These are phyloP conservation scores for Platichthys stellatus DNA, from an alignment of 2,113 vertebrate species.

Conservation along the genomic window DNA sequence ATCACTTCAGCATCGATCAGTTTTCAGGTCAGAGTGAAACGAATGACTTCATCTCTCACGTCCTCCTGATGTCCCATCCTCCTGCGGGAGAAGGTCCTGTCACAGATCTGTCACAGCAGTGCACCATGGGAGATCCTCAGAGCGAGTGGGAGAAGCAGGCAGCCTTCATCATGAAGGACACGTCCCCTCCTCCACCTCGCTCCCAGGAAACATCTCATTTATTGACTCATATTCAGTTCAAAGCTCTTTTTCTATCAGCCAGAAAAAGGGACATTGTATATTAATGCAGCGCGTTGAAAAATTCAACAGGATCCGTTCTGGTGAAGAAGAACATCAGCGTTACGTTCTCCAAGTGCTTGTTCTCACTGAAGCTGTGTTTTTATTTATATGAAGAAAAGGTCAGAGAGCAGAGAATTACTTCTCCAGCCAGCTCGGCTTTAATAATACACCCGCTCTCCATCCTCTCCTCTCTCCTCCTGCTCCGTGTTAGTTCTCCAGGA, in stretches of 20 bases:
- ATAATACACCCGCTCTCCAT: slow-evolving; percentile 44
- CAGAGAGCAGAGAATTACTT: background rate
- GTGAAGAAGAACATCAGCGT: background rate
- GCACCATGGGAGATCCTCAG: slow-evolving; percentile 36
- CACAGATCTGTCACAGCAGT: slow-evolving; percentile 36
- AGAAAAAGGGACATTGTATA: background rate
- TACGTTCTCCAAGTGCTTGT: background rate
- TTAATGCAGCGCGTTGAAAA: slow-evolving; percentile 22
- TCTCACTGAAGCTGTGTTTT: slow-evolving; percentile 21
- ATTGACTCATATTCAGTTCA: slow-evolving; percentile 10
- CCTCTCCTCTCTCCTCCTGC: slow-evolving; percentile 13
- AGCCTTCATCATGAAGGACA: slow-evolving; percentile 3
- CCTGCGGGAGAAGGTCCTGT: background rate
- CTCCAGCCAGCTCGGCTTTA: slow-evolving; percentile 26
- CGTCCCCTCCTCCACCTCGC: slow-evolving; percentile 14
- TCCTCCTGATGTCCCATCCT: background rate
- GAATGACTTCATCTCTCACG: slow-evolving; percentile 11
- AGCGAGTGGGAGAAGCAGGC: slow-evolving; percentile 36
- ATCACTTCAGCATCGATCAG: too few species aligned
- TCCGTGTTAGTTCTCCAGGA: slow-evolving; percentile 54
- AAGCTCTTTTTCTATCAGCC: background rate
- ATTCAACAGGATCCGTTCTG: background rate
- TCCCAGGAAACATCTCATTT: slow-evolving; percentile 19
- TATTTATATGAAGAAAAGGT: slow-evolving; percentile 39
- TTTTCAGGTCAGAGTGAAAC: too few species aligned